These are phyloP conservation scores for Microtus montanus DNA, from an alignment of 2,113 vertebrate species.

Conservation along the genomic window DNA sequence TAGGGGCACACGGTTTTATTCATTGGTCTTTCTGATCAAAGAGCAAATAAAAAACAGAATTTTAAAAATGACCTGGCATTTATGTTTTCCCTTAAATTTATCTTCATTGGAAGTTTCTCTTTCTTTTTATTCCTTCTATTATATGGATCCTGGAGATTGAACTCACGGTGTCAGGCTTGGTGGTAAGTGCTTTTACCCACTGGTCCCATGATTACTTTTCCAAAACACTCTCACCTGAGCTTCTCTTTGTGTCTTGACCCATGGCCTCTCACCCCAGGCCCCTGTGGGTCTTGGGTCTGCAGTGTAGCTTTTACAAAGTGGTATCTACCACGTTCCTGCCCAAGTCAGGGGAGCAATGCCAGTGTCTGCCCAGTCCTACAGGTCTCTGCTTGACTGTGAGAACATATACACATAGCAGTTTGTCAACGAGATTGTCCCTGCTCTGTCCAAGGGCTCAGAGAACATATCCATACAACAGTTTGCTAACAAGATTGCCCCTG, in stretches of 20 bases:
- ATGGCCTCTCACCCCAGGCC: too few relatives aligned
- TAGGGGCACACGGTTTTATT: background rate
- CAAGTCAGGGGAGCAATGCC: background rate
- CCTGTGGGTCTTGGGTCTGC: background rate
- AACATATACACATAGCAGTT: background rate
- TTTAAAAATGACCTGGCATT: background rate
- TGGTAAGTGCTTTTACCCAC: background rate
- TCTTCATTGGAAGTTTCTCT: background rate
- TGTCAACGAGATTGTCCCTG: background rate
- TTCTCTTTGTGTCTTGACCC: background rate
- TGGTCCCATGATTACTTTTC: background rate
- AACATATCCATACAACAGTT: background rate
- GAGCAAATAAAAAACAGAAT: background rate
- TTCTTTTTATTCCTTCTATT: background rate
- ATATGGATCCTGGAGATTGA: background rate
- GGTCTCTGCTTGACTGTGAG: background rate
- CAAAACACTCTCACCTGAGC: background rate
- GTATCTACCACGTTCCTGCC: background rate
- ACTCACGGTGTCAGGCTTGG: background rate
- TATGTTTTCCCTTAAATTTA: background rate
- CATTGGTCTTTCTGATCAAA: background rate
- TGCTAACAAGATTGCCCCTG: too few relatives aligned
- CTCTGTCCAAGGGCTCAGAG: too few relatives aligned
- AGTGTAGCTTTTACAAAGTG: background rate
- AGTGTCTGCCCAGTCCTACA: background rate